Evolutionary conservation across 2,888 invertebrate species (phyloP), one percentile per base, ranked within the genome.

Genomic region (Vandiemenella viatica): DNA sequence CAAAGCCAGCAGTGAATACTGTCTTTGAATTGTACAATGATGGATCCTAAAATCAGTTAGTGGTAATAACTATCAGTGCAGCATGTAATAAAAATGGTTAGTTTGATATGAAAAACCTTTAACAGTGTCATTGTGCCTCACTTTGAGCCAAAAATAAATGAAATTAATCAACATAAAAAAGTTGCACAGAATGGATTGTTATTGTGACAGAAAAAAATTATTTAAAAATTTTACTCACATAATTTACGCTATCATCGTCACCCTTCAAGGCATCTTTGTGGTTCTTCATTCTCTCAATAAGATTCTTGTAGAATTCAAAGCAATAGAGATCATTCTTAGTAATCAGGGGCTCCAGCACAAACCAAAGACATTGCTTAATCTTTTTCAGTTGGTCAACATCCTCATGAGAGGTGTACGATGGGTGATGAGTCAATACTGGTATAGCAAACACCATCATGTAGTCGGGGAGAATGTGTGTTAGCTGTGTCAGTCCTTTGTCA

Each of bases 381-480:
- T 76, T 70, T 67, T 83, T 82, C 48, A 96, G 73, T 60, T 91
- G 86, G 19, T 73, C 69, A 16, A 83, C 73, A 62, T 89, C 85
- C 60, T 83, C 79, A 67, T 83, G 78, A 55, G 77, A 73, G 45
- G 81, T 82, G 64, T 85, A 88, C 57, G 79, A 76, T 5, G 90
- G 86, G 67, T 92, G 88, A 65, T 96, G 93, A n/a, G 95, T 86
- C 51, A 97, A 73, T 46, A 97, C 79, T 44, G 96, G 91, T 58
- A 96, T 84, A n/a, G 92, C 88, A 69, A 95, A 96, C 56, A 93
- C 90, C 62, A 97, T 71, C 83, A 93, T 92, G 66, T 95, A 96
- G 71, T 97, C 97, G 47, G 97, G 96, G 67, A 95, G 72, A 65
- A 91, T 88, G 66, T 87, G 85, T 37, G 86, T 81, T 63, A 89